Conservation (phyloP, 37 sponge, comb jelly and placozoan species). For the Bolinopsis microptera region DNA sequence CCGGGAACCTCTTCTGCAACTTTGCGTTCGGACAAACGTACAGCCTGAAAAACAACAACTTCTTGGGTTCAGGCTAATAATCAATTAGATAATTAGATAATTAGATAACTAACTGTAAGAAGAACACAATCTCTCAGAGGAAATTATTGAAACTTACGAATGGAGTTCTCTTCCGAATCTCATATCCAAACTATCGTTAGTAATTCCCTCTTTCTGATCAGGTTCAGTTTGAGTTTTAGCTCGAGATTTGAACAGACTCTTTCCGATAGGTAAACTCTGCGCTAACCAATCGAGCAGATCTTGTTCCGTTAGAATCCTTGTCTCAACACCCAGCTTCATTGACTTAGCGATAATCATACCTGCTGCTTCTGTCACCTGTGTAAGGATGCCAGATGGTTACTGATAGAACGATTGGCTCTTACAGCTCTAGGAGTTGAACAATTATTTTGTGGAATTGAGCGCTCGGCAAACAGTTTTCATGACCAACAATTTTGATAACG, state of each 20-base stretch:
- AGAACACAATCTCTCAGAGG: neutral
- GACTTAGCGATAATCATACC: slow-evolving; percentile 64
- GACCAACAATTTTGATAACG: too few relatives aligned
- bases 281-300: slow-evolving; percentile 51
- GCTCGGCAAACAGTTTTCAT: too few relatives aligned
- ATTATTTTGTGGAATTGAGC: too few relatives aligned
- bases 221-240: neutral
- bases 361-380: slow-evolving; percentile 17
- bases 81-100: neutral
- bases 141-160: neutral
- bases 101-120: neutral
- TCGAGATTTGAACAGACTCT: slow-evolving; percentile 34
- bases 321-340: slow-evolving; percentile 48
- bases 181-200: slow-evolving; percentile 21
- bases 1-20: slow-evolving; percentile 29
- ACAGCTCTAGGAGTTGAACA: too few relatives aligned
- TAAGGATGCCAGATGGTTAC: neutral
- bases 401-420: too few relatives aligned
- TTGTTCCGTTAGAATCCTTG: slow-evolving; percentile 48
- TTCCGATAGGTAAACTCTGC: slow-evolving; percentile 55
- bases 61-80: too few relatives aligned
- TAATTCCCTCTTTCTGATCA: neutral
- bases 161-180: slow-evolving; percentile 51
- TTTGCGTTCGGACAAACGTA: neutral
- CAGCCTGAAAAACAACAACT: slow-evolving; percentile 25